Evolutionary conservation across 2,888 invertebrate species (phyloP).

Genomic region (Petrolisthes manimaculis): DNA sequence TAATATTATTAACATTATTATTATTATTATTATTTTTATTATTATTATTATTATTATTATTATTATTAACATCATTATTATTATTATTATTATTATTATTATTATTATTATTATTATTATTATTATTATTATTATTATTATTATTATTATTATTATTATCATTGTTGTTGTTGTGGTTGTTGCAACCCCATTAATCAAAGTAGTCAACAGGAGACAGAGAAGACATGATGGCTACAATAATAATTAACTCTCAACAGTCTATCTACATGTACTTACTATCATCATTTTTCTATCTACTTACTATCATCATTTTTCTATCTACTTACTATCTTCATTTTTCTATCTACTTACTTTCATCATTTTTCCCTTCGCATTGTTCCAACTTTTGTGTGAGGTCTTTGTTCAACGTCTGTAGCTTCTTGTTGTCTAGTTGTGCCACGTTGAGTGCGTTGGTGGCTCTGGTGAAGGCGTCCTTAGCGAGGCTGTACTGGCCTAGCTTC

Average conservation of each 20-base stretch:
- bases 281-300: constrained; percentile 9
- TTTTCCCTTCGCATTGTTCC: constrained; percentile 6
- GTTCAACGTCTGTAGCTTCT: constrained; percentile 52
- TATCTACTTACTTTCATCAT: not conserved
- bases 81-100: too few relatives aligned
- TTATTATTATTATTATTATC: too few relatives aligned
- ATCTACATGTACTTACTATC: not conserved
- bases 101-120: too few relatives aligned
- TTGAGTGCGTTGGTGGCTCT: constrained; percentile 35
- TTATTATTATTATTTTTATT: too few relatives aligned
- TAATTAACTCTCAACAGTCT: too few relatives aligned
- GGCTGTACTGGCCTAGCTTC: constrained; percentile 38
- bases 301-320: constrained; percentile 7
- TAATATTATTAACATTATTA: too few relatives aligned
- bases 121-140: too few relatives aligned
- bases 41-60: too few relatives aligned
- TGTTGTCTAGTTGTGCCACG: constrained; percentile 35
- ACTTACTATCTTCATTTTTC: constrained; percentile 4
- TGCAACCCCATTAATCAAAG: not conserved
- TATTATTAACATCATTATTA: too few relatives aligned
- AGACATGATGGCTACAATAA: not conserved
- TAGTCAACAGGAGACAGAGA: not conserved
- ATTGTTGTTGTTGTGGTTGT: too few relatives aligned
- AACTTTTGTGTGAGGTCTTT: constrained; percentile 43
- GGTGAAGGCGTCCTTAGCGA: constrained; percentile 32